Conservation (phyloP, 1,140 invertebrate species). For the Luehdorfia chinensis region DNA sequence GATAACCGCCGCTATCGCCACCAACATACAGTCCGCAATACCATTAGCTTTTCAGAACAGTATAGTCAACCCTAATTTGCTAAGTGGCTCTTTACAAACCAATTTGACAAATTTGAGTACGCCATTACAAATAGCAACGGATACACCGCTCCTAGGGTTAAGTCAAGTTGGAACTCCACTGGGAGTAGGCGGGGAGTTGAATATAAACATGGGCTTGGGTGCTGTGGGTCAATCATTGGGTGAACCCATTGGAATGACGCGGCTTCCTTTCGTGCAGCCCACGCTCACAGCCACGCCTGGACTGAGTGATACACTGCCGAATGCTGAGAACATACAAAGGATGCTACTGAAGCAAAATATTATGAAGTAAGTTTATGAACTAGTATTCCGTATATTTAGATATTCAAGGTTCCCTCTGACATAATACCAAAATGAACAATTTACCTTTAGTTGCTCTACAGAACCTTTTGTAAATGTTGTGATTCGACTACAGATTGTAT, state of each 20-base stretch:
- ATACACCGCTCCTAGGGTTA: constrained; percentile 48
- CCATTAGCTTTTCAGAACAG: constrained; percentile 30
- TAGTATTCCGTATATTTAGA: too few relatives aligned
- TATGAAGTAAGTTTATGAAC: constrained; percentile 71
- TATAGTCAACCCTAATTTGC: constrained; percentile 29
- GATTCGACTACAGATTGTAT: too few relatives aligned
- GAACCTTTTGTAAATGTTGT: too few relatives aligned
- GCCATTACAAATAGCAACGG: constrained; percentile 61
- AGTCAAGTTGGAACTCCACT: constrained; percentile 62
- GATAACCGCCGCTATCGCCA: constrained; percentile 25
- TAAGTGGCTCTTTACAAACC: constrained; percentile 42
- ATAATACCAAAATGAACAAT: neutral
- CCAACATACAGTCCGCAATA: constrained; percentile 26
- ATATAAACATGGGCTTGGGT: constrained; percentile 31
- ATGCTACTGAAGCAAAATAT: constrained; percentile 75
- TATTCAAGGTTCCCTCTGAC: too few relatives aligned
- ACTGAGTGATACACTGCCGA: constrained; percentile 45
- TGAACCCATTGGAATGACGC: constrained; percentile 29
- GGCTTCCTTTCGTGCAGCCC: constrained; percentile 32
- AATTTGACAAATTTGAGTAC: constrained; percentile 50
- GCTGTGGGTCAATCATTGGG: constrained; percentile 24
- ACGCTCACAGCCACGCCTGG: constrained; percentile 37
- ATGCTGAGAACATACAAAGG: constrained; percentile 68
- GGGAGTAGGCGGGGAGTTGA: constrained; percentile 34
- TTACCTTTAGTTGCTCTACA: too few relatives aligned